Conservation (phyloP, 2,797 vertebrate genomes). For the Phoebastria nigripes region DNA sequence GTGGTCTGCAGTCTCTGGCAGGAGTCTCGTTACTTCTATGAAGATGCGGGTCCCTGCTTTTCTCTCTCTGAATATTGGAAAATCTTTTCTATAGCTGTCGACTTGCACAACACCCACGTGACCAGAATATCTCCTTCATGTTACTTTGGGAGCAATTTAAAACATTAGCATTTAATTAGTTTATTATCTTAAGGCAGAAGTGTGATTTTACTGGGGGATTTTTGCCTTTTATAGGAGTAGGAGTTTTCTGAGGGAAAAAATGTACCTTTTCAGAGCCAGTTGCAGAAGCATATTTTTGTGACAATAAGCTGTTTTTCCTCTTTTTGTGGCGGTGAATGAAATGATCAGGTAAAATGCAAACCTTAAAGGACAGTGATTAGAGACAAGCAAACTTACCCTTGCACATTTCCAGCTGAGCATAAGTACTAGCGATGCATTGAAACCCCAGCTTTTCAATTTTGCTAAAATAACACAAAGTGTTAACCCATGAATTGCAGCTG, state of each 20-base stretch:
- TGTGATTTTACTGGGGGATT: neutral
- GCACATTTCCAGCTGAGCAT: neutral
- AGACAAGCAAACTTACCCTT: neutral
- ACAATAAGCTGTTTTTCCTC: neutral
- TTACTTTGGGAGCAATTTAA: neutral
- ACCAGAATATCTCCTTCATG: neutral
- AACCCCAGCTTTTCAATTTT: neutral
- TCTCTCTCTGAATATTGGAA: neutral
- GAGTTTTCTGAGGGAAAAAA: neutral
- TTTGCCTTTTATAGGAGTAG: neutral
- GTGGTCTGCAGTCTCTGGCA: neutral
- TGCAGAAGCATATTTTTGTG: neutral
- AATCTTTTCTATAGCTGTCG: neutral
- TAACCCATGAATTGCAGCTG: neutral
- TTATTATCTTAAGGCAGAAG: neutral
- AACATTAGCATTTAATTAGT: neutral
- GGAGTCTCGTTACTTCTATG: neutral
- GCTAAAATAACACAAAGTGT: neutral
- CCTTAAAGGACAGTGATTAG: neutral
- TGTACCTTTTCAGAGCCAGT: neutral
- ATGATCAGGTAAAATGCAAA: neutral
- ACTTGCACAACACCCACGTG: neutral
- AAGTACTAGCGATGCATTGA: neutral
- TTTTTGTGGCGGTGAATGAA: neutral
- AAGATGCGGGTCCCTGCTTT: neutral